Evolutionary conservation across 2,113 vertebrate genomes (phyloP).

Genomic region (Zapus hudsonius): DNA sequence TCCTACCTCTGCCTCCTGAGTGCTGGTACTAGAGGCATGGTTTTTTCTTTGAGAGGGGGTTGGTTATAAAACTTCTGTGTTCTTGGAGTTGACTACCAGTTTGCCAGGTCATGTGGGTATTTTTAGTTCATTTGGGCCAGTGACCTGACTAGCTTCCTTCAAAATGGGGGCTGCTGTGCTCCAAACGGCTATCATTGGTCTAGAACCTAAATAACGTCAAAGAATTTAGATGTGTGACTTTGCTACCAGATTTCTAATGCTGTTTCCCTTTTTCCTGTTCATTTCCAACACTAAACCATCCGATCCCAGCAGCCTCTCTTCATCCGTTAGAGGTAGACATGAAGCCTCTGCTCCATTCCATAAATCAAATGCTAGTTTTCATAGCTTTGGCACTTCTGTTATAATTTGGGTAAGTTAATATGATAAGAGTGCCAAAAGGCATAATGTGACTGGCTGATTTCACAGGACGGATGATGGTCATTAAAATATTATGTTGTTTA

Average conservation of each 20-base stretch:
- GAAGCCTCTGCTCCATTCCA: neutral
- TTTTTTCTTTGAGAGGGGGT: too few species aligned
- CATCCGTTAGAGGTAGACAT: neutral
- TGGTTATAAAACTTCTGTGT: too few species aligned
- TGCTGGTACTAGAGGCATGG: too few species aligned
- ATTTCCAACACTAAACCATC: constrained; percentile 16
- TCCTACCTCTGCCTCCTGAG: too few species aligned
- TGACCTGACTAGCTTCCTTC: too few species aligned
- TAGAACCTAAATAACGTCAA: neutral
- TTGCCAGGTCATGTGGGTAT: too few species aligned
- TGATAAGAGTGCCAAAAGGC: constrained; percentile 23
- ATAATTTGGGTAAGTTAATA: constrained; percentile 28
- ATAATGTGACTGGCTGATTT: constrained; percentile 12
- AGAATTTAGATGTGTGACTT: neutral
- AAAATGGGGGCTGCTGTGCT: too few species aligned
- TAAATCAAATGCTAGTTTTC: constrained; percentile 51
- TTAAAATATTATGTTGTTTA: constrained; percentile 59
- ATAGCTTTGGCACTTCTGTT: neutral
- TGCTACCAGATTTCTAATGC: constrained; percentile 31
- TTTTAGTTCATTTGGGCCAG: too few species aligned
- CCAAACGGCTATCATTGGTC: neutral
- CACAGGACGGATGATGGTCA: constrained; percentile 25
- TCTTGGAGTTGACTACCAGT: too few species aligned
- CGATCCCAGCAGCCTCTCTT: constrained; percentile 14
- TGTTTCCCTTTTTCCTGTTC: neutral